Base-by-base conservation (phyloP, 2,888 invertebrate genomes). In the Acrobeloides nanus region DNA sequence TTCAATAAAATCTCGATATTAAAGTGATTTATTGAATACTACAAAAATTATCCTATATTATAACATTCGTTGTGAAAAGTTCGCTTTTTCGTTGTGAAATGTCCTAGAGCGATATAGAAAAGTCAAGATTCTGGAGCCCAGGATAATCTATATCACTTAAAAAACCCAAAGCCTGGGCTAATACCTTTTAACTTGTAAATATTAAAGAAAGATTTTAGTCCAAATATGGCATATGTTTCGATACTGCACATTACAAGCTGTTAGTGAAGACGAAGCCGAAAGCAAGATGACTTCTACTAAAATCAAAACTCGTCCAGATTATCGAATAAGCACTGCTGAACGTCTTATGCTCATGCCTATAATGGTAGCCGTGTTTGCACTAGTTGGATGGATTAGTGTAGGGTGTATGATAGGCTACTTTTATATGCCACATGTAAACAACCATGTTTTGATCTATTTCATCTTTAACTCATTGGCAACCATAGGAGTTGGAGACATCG, bases 401-500 rank as follows among this genome's bases (percentile, higher is more conserved):
- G 76, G 76, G 1, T 68, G 72, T 12, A 38, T 63, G 23, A 61
- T 75, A 55, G 74, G 73, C 54, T 64, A 62, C 4, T 47, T 59
- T 7, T 74, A 73, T 67, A 74, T 74, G 44, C 58, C 71, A 4
- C 32, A 48, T 18, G 74, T 75, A 72, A 59, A 48, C 27, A 68
- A 66, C 46, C 54, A 74, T 7, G 68, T 70, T 10, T 72, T 75
- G 1, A 69, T 76, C 52, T 76, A 76, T 56, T 76, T 75, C 57
- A 69, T 76, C 15, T 75, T 76, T 58, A 70, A 74, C 40, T 65
- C 71, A 20, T 58, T 75, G 38, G 62, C 70, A 35, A 76, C 76
- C n/a, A 74, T 21, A 68, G 76, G 56, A 67, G 74, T 27, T 67
- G 45, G 44, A 4, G 52, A 51, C 12, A 29, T 58, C 12, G 58